Base-by-base conservation (phyloP, 2,797 vertebrate genomes). In the Tapirus indicus region DNA sequence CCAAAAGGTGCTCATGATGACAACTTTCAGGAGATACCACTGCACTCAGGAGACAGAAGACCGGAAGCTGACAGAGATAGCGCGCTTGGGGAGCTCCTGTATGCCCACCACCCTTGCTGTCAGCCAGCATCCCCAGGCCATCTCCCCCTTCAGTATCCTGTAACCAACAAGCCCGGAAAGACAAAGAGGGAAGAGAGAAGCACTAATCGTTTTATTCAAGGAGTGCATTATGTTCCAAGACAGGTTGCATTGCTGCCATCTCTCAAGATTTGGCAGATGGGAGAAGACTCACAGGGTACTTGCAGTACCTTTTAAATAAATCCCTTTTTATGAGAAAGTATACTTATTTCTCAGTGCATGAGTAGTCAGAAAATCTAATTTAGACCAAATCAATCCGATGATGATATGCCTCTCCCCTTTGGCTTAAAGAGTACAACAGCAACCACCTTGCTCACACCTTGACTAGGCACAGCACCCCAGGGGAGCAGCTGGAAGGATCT, bases 351-450 rank as follows among this genome's bases (percentile, higher is more conserved):
- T 96, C 56, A 92, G 49, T 88, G 27, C 38, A 79, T 16, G 38
- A 52, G 60, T 71, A 54, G 69, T 95, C 79, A 90, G 87, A 93
- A 94, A 91, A 83, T 4, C 66, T 25, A 32, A 78, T 86, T 85
- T 64, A 86, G 92, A 21, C 23, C 79, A 97, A 85, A 92, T 68
- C 68, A 83, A 10, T 82, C 77, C 69, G 27, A 87, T 21, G 16
- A 96, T 49, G 14, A 44, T 12, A 69, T 29, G 54, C 8, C 52
- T 68, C 47, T 82, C 16, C 38, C 44, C 60, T 75, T 77, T 78
- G 32, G 56, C n/a, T 77, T 82, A 54, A 56, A 68, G 11, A 29
- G 2, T 2, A 3, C n/a, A 68, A 35, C 38, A 74, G 62, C 38
- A 60, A 88, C 7, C 11, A 17, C 58, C 77, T 58, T 54, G 56